These are phyloP conservation scores for Drosophila maculinotata DNA, from an alignment of 2,888 invertebrate genomes.

Conservation along the genomic window DNA sequence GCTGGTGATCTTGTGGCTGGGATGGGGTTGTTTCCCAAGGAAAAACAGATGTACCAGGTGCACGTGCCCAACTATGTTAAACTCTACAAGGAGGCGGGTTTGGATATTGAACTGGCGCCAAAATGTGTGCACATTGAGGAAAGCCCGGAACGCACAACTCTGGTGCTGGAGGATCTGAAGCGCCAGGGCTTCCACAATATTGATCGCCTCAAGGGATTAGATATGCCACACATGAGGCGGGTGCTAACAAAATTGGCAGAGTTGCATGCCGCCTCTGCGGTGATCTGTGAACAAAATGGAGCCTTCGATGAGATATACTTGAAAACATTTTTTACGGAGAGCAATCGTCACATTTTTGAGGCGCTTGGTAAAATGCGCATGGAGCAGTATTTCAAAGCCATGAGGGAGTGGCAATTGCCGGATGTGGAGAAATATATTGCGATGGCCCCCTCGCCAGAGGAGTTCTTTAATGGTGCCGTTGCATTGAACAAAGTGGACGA, in stretches of 20 bases:
- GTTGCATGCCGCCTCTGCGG: constrained; percentile 81
- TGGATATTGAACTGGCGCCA: constrained; percentile 69
- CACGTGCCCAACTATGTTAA: constrained; percentile 70
- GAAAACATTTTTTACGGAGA: constrained; percentile 42
- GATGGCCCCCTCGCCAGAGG: constrained; percentile 13
- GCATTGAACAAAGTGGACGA: constrained; percentile 51
- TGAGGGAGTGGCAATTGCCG: constrained; percentile 65
- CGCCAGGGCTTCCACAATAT: constrained; percentile 64
- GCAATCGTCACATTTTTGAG: constrained; percentile 44
- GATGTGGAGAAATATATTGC: constrained; percentile 63
- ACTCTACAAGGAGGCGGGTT: constrained; percentile 71
- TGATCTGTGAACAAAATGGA: constrained; percentile 63
- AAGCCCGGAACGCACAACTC: constrained; percentile 57
- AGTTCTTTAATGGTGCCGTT: constrained; percentile 47
- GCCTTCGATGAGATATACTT: constrained; percentile 51
- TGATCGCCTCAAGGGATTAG: constrained; percentile 77
- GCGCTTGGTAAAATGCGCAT: constrained; percentile 29
- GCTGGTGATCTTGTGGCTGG: constrained; percentile 51
- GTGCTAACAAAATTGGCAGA: constrained; percentile 77
- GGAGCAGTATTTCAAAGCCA: constrained; percentile 39
- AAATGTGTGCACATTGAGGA: constrained; percentile 67
- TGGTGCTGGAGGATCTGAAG: constrained; percentile 80
- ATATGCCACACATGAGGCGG: constrained; percentile 70
- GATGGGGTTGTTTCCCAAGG: constrained; percentile 80
- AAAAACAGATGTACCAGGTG: constrained; percentile 72